Evolutionary conservation across 2,113 vertebrate species (phyloP), one percentile per base, ranked within the genome.

Genomic region (Megaptera novaeangliae): DNA sequence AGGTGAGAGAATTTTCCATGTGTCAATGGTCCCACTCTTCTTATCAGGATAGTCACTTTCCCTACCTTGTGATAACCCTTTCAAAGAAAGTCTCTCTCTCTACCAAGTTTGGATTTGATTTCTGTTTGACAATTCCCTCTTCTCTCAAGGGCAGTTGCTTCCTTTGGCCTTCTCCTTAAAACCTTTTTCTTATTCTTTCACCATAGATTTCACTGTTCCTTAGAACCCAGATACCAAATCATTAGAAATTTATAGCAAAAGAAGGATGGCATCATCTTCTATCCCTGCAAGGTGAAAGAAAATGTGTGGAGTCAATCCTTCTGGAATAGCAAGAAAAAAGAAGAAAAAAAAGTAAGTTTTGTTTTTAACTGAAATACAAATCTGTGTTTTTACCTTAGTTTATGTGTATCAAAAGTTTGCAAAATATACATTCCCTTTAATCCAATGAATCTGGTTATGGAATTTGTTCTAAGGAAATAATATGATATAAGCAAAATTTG

Each of bases 381-480:
- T 57, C 15, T 90, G 6, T 83, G 8, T 72, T 61, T 93, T 69
- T 81, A 57, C 12, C 14, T 36, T 41, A 77, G n/a, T n/a, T 93
- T 49, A 15, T 3, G 15, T 85, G 4, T 92, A 55, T 72, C 63
- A 27, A 85, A 78, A 69, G 3, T 34, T 88, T 87, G 81, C 17
- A 64, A 74, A 66, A 36, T 13, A 66, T 27, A 49, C 21, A 57
- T 81, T 89, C 3, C n/a, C 18, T 96, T 88, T 46, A 75, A 91
- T 88, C 55, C 29, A 93, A 34, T 91, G 39, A 94, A 91, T 75
- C 59, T 41, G 55, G 12, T 81, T 85, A 88, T 34, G 2, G 12
- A 91, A 94, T 29, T 84, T 85, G 9, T 91, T 57, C 31, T 59
- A 69, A 84, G 21, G 29, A 96, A 95, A 59, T n/a, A 29, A 2